A percentile compares a stretch with the other conserved stretches of the same genome.
Conservation (phyloP, 2,797 vertebrate genomes). For the Molothrus aeneus region DNA sequence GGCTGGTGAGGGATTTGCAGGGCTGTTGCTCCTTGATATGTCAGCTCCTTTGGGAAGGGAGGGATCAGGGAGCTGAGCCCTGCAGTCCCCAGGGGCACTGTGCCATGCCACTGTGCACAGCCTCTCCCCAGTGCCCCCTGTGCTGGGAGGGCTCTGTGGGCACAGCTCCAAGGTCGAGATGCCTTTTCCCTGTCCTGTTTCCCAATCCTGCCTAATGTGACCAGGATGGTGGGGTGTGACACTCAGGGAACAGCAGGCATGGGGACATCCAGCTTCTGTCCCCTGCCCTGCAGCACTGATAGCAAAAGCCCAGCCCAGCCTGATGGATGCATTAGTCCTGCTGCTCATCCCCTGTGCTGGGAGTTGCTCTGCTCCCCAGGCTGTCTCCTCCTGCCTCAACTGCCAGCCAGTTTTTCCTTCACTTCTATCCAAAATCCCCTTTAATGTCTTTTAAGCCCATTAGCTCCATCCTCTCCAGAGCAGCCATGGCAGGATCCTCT, state of each 20-base stretch:
- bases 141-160: rapidly evolving
- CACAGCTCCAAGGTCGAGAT: neutral
- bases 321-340: neutral
- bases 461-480: neutral
- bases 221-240: neutral
- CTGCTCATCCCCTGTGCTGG: neutral
- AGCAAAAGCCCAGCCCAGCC: neutral
- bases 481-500: neutral
- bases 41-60: neutral
- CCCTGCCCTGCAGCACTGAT: neutral
- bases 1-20: neutral
- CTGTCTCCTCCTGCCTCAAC: neutral
- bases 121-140: neutral
- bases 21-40: neutral
- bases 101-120: rapidly evolving
- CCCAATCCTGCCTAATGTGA: neutral
- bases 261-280: neutral
- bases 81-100: neutral
- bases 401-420: neutral
- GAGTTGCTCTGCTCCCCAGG: neutral
- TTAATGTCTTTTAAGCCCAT: slow-evolving; percentile 36
- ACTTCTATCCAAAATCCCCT: neutral
- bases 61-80: neutral
- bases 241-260: rapidly evolving
- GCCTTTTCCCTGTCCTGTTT: neutral